Conservation (phyloP, 2,113 vertebrate species). For the Varanus salvator region DNA sequence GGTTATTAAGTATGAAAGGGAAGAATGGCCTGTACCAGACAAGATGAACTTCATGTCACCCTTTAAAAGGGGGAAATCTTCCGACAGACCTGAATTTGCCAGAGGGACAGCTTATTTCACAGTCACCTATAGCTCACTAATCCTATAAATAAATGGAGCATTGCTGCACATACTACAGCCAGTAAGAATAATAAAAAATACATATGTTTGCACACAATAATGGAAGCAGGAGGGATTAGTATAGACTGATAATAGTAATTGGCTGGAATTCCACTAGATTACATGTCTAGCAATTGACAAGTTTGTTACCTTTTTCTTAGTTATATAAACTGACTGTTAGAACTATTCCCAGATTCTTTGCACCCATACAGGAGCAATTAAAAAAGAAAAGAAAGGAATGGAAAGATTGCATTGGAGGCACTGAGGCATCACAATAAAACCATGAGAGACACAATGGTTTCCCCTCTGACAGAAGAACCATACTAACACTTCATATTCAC, state of each 20-base stretch:
- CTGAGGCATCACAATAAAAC: slow-evolving; percentile 40
- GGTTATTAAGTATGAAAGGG: slow-evolving; percentile 59
- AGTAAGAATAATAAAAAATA: slow-evolving; percentile 15
- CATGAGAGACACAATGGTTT: slow-evolving; percentile 60
- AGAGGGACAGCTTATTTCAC: slow-evolving; percentile 36
- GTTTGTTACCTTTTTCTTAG: slow-evolving; percentile 39
- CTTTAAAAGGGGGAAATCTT: slow-evolving; percentile 66
- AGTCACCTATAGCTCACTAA: slow-evolving; percentile 33
- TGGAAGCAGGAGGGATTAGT: slow-evolving; percentile 27
- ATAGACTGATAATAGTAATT: slow-evolving; percentile 48
- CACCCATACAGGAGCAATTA: not conserved
- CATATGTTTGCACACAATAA: slow-evolving; percentile 21
- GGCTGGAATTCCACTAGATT: slow-evolving; percentile 45
- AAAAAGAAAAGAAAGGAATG: slow-evolving; percentile 34
- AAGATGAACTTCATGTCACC: slow-evolving; percentile 70
- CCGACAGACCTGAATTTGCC: slow-evolving; percentile 48
- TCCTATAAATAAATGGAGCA: slow-evolving; percentile 28
- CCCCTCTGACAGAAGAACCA: slow-evolving; percentile 10
- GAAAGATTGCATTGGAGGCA: slow-evolving; percentile 25
- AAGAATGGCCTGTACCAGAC: slow-evolving; percentile 64
- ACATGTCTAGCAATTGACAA: slow-evolving; percentile 64
- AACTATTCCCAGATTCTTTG: slow-evolving; percentile 50
- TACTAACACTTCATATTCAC: slow-evolving; percentile 33
- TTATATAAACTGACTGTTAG: slow-evolving; percentile 10
- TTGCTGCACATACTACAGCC: slow-evolving; percentile 22